Percentiles rank a stretch among this genome's conserved stretches.
These are phyloP conservation scores for Ferdinandea cuprea DNA, from an alignment of 2,888 invertebrate genomes.

Conservation along the genomic window DNA sequence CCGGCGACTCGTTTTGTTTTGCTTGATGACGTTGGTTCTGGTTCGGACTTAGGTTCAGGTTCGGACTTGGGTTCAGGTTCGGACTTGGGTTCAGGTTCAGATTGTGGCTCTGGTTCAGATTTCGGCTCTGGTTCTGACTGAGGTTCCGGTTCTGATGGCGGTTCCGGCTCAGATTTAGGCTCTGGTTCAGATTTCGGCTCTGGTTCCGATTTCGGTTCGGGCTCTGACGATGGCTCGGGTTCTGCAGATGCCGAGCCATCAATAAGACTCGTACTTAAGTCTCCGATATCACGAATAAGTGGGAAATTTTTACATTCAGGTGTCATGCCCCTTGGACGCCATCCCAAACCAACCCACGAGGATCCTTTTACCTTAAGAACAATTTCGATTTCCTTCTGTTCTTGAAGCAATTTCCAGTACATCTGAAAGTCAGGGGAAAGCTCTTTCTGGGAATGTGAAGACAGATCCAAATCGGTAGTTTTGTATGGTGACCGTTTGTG, in stretches of 20 bases:
- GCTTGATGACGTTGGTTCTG: constrained; percentile 81
- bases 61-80: constrained; percentile 84
- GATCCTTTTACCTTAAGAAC: constrained; percentile 94
- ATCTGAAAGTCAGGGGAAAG: constrained; percentile 90
- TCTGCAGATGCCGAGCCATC: constrained; percentile 79
- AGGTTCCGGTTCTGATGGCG: constrained; percentile 81
- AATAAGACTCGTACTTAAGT: constrained; percentile 77
- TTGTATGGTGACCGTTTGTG: constrained; percentile 91
- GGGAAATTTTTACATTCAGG: constrained; percentile 93
- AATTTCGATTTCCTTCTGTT: constrained; percentile 93
- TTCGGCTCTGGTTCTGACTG: constrained; percentile 79
- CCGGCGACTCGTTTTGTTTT: constrained; percentile 85
- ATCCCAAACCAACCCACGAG: constrained; percentile 94
- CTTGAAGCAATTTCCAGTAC: constrained; percentile 93
- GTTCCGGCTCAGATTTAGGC: constrained; percentile 80
- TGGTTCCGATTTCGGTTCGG: constrained; percentile 79
- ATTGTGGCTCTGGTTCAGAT: constrained; percentile 81
- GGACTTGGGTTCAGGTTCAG: constrained; percentile 83
- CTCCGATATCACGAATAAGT: constrained; percentile 84
- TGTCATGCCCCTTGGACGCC: constrained; percentile 91
- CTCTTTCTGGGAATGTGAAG: constrained; percentile 87
- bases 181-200: constrained; percentile 83
- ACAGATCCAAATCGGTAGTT: constrained; percentile 88
- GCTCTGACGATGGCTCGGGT: constrained; percentile 78
- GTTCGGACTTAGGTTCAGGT: constrained; percentile 81